phyloP scores from a whole-genome alignment of 1,140 invertebrate genomes.

The Steinernema khuongi region DNA sequence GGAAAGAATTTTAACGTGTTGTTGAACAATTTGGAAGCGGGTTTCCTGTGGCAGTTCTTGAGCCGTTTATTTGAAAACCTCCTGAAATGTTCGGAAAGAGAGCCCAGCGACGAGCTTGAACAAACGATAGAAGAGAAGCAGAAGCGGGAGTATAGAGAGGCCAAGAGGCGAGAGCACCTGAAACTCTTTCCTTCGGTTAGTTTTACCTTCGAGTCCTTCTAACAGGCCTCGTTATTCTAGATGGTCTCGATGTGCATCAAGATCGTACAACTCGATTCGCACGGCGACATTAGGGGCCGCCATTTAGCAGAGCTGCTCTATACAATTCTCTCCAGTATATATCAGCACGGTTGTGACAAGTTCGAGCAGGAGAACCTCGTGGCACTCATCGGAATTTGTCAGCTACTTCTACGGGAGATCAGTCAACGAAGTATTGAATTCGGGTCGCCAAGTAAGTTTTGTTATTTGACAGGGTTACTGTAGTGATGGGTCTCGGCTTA shows the following conservation, averaged over 20 bases:
- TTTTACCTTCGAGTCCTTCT: constrained; percentile 7
- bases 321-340: constrained; percentile 31
- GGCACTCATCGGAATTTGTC: constrained; percentile 36
- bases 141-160: constrained; percentile 13
- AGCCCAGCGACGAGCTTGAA: not conserved
- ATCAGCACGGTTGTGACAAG: constrained; percentile 26
- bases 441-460: constrained; percentile 34
- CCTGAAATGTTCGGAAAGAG: constrained; percentile 49
- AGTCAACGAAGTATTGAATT: constrained; percentile 36
- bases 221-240: constrained; percentile 25
- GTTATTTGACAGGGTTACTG: not conserved
- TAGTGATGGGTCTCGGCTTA: not conserved
- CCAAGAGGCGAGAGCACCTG: constrained; percentile 33
- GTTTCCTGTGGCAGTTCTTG: constrained; percentile 79
- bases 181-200: constrained; percentile 41
- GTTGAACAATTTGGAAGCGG: constrained; percentile 76
- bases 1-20: constrained; percentile 78
- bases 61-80: constrained; percentile 69
- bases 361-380: constrained; percentile 43
- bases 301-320: constrained; percentile 42
- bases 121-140: constrained; percentile 31
- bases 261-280: constrained; percentile 43
- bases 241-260: constrained; percentile 51
- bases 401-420: constrained; percentile 39
- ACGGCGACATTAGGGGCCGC: constrained; percentile 42